A percentile compares a stretch with the other conserved stretches of the same genome.
phyloP scores from a whole-genome alignment of 1,140 invertebrate genomes.

The Heterodera schachtii region DNA sequence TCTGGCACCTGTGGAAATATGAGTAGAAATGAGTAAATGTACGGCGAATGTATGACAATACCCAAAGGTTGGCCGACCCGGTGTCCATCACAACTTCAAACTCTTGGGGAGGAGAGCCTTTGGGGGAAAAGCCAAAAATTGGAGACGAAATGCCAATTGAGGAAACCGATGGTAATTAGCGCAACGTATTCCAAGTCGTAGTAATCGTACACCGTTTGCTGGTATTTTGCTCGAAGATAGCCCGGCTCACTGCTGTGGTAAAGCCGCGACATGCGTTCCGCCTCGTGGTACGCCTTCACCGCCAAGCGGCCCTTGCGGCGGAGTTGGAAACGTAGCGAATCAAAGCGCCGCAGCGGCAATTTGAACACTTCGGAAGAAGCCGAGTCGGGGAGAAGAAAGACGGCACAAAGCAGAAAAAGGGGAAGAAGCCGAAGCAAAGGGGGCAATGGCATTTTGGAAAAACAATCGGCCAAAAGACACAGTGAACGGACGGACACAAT shows the following conservation, averaged over 20 bases:
- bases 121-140: background rate
- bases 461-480: background rate
- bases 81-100: constrained; percentile 37
- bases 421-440: background rate
- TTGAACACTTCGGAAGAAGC: background rate
- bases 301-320: background rate
- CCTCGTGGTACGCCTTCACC: constrained; percentile 6
- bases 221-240: background rate
- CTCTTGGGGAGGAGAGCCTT: constrained; percentile 34
- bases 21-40: background rate
- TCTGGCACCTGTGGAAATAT: constrained; percentile 18
- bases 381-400: background rate
- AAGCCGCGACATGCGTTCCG: constrained; percentile 3
- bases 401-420: background rate
- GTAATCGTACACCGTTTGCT: constrained; percentile 26
- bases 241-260: background rate
- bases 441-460: background rate
- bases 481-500: background rate
- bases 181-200: constrained; percentile 33
- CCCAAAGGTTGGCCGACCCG: constrained; percentile 39
- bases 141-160: background rate
- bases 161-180: constrained; percentile 20
- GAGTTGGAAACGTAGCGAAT: background rate
- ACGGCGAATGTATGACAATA: background rate
- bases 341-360: constrained; percentile 6